Evolutionary conservation across 1,140 invertebrate species (phyloP).

Genomic region (Oreohelix idahoensis): DNA sequence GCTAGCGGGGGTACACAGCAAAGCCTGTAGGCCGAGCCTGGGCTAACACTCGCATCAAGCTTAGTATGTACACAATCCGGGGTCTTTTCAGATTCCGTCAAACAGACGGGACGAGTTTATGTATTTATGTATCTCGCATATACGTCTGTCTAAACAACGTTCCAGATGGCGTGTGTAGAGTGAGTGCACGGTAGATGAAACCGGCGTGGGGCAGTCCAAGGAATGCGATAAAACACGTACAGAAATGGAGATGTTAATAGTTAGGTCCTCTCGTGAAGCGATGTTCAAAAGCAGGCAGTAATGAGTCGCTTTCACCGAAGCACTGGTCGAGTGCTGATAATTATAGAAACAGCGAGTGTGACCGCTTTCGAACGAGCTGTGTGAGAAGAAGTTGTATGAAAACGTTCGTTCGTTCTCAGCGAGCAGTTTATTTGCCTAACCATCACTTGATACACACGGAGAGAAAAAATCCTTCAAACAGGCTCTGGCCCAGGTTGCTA

Average conservation of each 20-base stretch:
- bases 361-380: background rate
- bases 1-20: conserved; percentile 27
- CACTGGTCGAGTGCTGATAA: background rate
- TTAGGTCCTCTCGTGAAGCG: background rate
- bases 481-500: background rate
- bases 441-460: background rate
- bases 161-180: background rate
- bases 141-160: background rate
- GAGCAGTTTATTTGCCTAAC: background rate
- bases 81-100: background rate
- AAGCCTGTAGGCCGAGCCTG: background rate
- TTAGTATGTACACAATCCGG: background rate
- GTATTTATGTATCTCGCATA: conserved; percentile 1
- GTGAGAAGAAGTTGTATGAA: background rate
- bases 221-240: background rate
- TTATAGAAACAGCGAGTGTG: background rate
- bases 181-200: background rate
- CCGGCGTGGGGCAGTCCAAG: background rate
- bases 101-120: background rate
- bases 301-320: background rate
- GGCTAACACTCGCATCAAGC: background rate
- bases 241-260: background rate
- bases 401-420: background rate
- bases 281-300: background rate
- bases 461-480: background rate